A percentile compares a stretch with the other conserved stretches of the same genome.
Conservation (phyloP, 2,888 invertebrate genomes). For the Gastrophysa polygoni region DNA sequence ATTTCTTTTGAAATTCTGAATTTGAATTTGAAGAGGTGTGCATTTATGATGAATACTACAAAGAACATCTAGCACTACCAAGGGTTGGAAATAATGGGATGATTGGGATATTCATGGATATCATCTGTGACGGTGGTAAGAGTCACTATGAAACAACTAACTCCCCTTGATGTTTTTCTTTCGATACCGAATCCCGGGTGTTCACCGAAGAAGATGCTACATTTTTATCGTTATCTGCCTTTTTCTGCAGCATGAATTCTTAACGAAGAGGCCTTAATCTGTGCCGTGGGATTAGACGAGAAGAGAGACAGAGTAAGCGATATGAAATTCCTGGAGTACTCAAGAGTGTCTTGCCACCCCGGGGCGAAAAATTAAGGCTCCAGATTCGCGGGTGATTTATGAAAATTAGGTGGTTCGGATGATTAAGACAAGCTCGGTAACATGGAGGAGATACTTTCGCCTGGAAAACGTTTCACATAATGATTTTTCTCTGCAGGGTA, state of each 20-base stretch:
- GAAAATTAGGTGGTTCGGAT: conserved; percentile 43
- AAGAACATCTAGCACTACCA: no score
- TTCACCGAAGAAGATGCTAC: conserved; percentile 56
- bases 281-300: conserved; percentile 59
- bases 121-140: no score
- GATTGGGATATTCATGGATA: no score
- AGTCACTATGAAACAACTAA: no score
- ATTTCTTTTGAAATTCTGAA: no score
- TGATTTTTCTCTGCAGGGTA: no score
- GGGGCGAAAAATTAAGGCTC: conserved; percentile 53
- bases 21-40: no score
- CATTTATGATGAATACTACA: no score
- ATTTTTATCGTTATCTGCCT: conserved; percentile 64
- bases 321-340: conserved; percentile 25
- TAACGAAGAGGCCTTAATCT: conserved; percentile 65
- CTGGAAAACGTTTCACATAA: not conserved
- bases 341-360: conserved; percentile 38
- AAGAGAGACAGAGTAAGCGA: conserved; percentile 21
- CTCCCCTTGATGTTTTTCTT: conserved; percentile 2
- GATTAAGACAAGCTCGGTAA: conserved; percentile 29
- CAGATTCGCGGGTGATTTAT: conserved; percentile 56
- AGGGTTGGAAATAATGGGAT: no score
- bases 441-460: not conserved
- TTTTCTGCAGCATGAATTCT: conserved; percentile 65
- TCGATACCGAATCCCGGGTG: conserved; percentile 56